A percentile compares a stretch with the other conserved stretches of the same genome.
Evolutionary conservation across 2,888 invertebrate genomes (phyloP).

Genomic region (Desoria tigrina): DNA sequence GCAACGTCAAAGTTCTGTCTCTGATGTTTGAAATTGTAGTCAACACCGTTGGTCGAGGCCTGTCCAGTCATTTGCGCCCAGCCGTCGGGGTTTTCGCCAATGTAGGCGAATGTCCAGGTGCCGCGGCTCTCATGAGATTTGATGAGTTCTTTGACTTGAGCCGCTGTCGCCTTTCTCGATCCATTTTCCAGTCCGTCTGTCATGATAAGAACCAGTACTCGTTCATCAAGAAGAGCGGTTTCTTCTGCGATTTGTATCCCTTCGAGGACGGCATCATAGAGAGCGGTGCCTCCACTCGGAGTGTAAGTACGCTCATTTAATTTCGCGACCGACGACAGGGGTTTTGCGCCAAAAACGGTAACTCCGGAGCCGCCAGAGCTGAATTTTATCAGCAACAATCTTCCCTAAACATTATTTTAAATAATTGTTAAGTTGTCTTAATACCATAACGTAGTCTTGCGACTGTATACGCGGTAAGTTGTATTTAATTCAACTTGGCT

Average conservation of each 20-base stretch:
- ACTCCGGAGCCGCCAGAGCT: too few species aligned
- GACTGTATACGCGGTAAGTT: too few species aligned
- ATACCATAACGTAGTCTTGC: too few species aligned
- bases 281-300: constrained; percentile 9
- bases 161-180: neutral
- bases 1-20: too few species aligned
- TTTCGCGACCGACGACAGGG: constrained; percentile 3
- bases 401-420: too few species aligned
- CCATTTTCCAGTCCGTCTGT: constrained; percentile 20
- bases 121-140: constrained; percentile 6
- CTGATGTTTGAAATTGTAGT: too few species aligned
- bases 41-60: too few species aligned
- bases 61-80: neutral
- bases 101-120: constrained; percentile 22
- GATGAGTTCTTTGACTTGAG: constrained; percentile 6
- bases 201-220: constrained; percentile 16
- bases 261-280: constrained; percentile 13
- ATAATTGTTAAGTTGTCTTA: too few species aligned
- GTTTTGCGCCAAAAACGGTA: neutral
- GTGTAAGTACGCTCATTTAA: neutral
- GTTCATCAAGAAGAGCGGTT: neutral
- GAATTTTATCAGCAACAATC: too few species aligned
- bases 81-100: constrained; percentile 19
- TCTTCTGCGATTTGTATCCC: constrained; percentile 8
- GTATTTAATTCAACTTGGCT: too few species aligned